These are phyloP conservation scores for Automeris io DNA, from an alignment of 2,888 invertebrate genomes.

Conservation along the genomic window DNA sequence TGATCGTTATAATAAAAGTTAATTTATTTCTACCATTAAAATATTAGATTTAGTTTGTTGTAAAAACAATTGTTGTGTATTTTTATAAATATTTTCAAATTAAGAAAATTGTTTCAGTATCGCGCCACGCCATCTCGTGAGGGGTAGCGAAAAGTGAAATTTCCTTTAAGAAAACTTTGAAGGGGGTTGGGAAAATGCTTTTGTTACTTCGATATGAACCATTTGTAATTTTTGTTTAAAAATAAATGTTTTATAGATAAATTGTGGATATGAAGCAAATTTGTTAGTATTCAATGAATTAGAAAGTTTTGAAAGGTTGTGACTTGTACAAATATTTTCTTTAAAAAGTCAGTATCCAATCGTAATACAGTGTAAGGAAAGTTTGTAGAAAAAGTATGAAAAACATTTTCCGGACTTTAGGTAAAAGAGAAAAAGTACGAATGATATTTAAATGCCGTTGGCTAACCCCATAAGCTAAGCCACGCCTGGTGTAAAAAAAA, in stretches of 20 bases:
- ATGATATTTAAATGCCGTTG: slow-evolving; percentile 51
- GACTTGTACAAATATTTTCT: not conserved
- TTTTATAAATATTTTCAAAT: not conserved
- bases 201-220: slow-evolving; percentile 23
- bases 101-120: not conserved
- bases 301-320: not conserved
- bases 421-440: slow-evolving; percentile 52
- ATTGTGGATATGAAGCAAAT: too few relatives aligned
- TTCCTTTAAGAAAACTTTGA: slow-evolving; percentile 14
- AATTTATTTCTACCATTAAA: too few relatives aligned
- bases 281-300: not conserved
- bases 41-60: not conserved
- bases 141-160: slow-evolving; percentile 49
- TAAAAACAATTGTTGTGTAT: not conserved
- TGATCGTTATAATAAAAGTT: too few relatives aligned
- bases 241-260: not conserved
- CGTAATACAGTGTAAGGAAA: not conserved
- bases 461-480: slow-evolving; percentile 71
- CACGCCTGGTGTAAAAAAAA: slow-evolving; percentile 68
- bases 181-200: slow-evolving; percentile 17
- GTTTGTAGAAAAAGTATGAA: slow-evolving; percentile 13
- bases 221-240: slow-evolving; percentile 9
- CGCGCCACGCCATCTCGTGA: slow-evolving; percentile 53
- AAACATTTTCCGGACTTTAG: slow-evolving; percentile 39
- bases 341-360: not conserved